Conservation (phyloP, 2,797 vertebrate genomes). For the Choloepus didactylus region DNA sequence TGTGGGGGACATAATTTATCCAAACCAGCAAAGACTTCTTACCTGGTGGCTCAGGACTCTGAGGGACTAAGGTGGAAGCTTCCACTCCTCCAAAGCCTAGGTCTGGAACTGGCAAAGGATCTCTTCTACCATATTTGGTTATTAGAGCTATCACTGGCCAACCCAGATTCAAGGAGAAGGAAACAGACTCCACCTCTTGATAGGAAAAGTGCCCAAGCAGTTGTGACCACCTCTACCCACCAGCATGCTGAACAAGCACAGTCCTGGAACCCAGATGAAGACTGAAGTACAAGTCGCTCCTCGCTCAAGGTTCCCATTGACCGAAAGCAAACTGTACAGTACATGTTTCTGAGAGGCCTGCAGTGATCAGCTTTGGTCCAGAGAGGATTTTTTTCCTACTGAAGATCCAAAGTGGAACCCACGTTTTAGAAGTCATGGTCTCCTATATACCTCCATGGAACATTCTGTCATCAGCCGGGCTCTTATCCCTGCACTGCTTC, state of each 20-base stretch:
- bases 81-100: neutral
- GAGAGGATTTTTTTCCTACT: neutral
- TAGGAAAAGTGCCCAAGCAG: neutral
- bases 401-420: neutral
- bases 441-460: neutral
- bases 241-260: neutral
- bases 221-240: neutral
- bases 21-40: neutral
- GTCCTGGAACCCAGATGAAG: neutral
- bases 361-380: neutral
- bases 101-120: neutral
- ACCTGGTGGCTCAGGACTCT: neutral
- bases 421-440: neutral
- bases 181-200: neutral
- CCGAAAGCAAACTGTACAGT: neutral
- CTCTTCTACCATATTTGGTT: rapidly evolving
- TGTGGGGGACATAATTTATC: too few relatives aligned
- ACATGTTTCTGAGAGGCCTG: neutral
- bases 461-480: neutral
- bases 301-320: neutral
- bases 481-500: neutral
- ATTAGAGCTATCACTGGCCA: neutral
- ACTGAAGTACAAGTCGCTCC: neutral
- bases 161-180: neutral
- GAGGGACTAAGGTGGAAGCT: neutral